Evolutionary conservation across 2,888 invertebrate species (phyloP), one percentile per base, ranked within the genome.

Genomic region (Philopedon plagiatum): DNA sequence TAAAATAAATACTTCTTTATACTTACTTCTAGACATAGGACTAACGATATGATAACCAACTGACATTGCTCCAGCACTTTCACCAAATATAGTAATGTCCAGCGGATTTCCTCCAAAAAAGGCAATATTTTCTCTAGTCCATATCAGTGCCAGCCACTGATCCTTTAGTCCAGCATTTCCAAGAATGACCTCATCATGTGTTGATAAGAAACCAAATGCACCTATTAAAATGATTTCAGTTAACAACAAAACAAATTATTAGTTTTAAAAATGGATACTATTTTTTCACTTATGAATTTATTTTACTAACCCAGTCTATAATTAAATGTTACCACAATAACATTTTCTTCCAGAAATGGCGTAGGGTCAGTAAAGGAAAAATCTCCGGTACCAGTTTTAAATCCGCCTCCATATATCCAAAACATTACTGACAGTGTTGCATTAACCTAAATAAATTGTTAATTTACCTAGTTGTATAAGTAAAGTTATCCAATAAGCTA

Each of bases 381-480:
- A 37, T 44, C 65, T 9, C 81, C 82, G 19, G 77, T 64, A 5
- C 86, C 85, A 19, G 73, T 74, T 71, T 82, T 79, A 73, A 84
- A 86, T 13, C 82, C 84, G 2, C 86, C 86, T 2, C 86, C 85
- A 70, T 86, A 85, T 41, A 86, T 82, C 72, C 79, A 83, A 9
- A 85, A 79, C 73, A 86, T 78, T 0, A 86, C 86, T 7, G 86
- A 83, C 37, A 84, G 71, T 9, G 74, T 56, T 11, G 62, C 13
- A 11, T 21, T 8, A 18, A 54, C 13, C 51, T 54, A 15, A 29
- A 54, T 29, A 54, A n/a, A 23, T 29, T 18, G 1, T 8, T 21
- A 46, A n/a, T 0, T 37, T 37, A 37, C n/a, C n/a, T n/a, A n/a
- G n/a, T n/a, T n/a, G n/a, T n/a, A n/a, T n/a, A n/a, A n/a, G n/a